Evolutionary conservation across 1,140 invertebrate species (phyloP), one percentile per base, ranked within the genome.

Genomic region (Musca vetustissima): DNA sequence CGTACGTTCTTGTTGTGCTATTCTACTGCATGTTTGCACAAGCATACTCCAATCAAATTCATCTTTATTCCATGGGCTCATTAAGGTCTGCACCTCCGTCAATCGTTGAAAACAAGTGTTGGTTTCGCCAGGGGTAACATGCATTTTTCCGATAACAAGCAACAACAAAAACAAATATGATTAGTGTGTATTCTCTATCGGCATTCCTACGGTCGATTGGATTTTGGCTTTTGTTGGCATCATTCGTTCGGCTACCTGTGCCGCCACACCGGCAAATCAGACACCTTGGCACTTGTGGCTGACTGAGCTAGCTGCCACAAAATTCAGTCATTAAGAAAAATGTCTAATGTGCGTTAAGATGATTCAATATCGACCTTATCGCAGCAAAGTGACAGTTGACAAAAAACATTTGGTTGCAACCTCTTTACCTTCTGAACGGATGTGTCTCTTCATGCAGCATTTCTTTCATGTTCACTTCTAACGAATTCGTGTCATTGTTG

Each of bases 301-400:
- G 65, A 61, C 69, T 53, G 48, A 14, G 24, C 43, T 69, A n/a
- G 25, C 32, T 69, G 53, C 65, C 49, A 55, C 66, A 15, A 67
- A 52, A 71, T 68, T 71, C 9, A 77, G 75, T 78, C 77, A 76
- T 73, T 78, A 75, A 78, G 65, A 66, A 78, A 76, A 78, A 78
- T 78, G 71, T 70, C 71, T 72, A 68, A 68, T 71, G 71, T 73
- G 73, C 73, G 70, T 77, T 75, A 72, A 75, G 74, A 76, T 77
- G 57, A 61, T 61, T 61, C 57, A 61, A 61, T 61, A 61, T 43
- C 57, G n/a, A 61, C 28, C 57, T 61, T 61, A 61, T 61, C 57
- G 22, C 15, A 43, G 11, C 19, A 61, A 43, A 19, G 57, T 43
- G 57, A 61, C 57, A 61, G 36, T 61, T 61, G 57, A 61, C 57